Evolutionary conservation across 2,113 vertebrate genomes (phyloP).

Genomic region (Alethe castanea): DNA sequence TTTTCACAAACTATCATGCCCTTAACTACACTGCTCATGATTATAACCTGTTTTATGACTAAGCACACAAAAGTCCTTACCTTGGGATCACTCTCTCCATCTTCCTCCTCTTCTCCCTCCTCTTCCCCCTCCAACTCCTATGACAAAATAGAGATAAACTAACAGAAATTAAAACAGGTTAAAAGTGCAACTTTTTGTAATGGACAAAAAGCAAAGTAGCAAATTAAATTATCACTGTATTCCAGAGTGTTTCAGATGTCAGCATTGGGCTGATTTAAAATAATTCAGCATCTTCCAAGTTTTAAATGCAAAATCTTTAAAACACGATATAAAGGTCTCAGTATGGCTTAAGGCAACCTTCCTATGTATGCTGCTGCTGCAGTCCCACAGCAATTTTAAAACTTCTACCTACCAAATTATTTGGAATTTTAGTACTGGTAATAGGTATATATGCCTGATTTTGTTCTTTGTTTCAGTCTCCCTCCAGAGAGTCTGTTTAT

Average conservation of each 20-base stretch:
- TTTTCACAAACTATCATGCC: not conserved
- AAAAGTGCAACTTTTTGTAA: conserved; percentile 33
- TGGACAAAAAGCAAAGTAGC: not conserved
- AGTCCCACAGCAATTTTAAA: not conserved
- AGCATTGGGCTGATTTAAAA: not conserved
- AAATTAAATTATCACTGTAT: not conserved
- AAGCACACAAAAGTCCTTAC: conserved; percentile 64
- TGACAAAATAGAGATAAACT: conserved; percentile 28
- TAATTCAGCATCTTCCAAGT: not conserved
- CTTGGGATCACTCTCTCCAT: conserved; percentile 84
- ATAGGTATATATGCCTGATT: not conserved
- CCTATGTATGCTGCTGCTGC: not conserved
- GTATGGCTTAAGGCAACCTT: not conserved
- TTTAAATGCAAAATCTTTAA: not conserved
- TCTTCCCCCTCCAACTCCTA: conserved; percentile 93
- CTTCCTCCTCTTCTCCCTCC: conserved; percentile 90
- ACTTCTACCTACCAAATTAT: not conserved
- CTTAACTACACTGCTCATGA: not conserved
- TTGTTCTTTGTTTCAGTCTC: not conserved
- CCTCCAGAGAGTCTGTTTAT: not conserved
- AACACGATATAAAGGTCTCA: not conserved
- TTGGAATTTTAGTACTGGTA: not conserved
- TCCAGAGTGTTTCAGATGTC: not conserved
- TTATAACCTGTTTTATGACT: not conserved
- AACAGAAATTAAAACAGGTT: conserved; percentile 64